These are phyloP conservation scores for Lytechinus variegatus DNA, from an alignment of 35 echinoderm and acorn worm species.

Conservation along the genomic window DNA sequence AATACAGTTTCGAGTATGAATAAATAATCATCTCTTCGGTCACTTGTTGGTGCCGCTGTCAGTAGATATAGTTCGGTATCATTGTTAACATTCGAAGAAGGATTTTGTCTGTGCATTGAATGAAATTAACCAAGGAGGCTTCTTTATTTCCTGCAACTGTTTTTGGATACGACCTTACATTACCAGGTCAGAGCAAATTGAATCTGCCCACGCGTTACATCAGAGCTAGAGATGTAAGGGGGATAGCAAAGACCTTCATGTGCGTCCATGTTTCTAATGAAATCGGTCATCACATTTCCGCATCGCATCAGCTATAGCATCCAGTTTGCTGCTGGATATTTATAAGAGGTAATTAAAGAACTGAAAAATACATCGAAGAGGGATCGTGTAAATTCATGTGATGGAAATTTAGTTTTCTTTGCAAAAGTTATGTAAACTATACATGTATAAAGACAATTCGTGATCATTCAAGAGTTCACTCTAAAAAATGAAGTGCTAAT, in stretches of 20 bases:
- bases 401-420: no score
- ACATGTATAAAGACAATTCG: no score
- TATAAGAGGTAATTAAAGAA: background rate
- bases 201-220: background rate
- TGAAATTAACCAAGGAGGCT: background rate
- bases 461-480: no score
- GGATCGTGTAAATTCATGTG: no score
- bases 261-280: background rate
- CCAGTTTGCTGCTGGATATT: background rate
- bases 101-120: background rate
- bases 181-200: background rate
- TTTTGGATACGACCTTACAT: background rate
- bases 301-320: background rate
- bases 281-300: background rate
- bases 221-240: background rate
- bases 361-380: no score
- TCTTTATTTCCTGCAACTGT: background rate
- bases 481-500: no score
- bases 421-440: no score
- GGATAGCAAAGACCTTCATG: background rate
- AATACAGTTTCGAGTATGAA: no score
- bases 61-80: background rate
- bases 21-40: no score
- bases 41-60: no score
- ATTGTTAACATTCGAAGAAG: background rate